These are phyloP conservation scores for Agonopterix alstromeriana DNA, from an alignment of 2,888 invertebrate genomes.

Conservation along the genomic window DNA sequence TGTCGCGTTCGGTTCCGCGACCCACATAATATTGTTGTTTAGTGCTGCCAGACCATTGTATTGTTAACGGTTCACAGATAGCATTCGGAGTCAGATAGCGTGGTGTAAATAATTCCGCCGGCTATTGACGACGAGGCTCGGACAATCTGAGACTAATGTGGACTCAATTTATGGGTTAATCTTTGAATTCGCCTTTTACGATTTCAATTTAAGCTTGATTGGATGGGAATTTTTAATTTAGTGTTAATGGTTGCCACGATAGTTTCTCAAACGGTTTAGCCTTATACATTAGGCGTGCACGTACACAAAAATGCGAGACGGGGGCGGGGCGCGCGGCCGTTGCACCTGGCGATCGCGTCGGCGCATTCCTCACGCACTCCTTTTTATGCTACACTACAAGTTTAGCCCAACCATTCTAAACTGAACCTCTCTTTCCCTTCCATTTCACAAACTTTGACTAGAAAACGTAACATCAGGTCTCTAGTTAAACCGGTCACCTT, in stretches of 20 bases:
- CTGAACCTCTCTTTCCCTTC: conserved; percentile 31
- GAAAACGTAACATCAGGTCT: conserved; percentile 35
- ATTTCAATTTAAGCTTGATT: neutral
- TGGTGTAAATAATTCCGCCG: conserved; percentile 29
- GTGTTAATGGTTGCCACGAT: conserved; percentile 23
- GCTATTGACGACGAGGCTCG: conserved; percentile 20
- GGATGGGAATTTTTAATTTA: conserved; percentile 11
- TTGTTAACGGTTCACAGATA: conserved; percentile 54
- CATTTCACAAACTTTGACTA: conserved; percentile 23
- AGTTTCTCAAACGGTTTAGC: conserved; percentile 36
- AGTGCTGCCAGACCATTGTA: conserved; percentile 54
- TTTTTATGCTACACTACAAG: conserved; percentile 65
- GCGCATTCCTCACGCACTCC: conserved; percentile 74
- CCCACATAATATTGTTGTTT: conserved; percentile 64
- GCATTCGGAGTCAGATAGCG: conserved; percentile 31
- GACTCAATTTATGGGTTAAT: neutral
- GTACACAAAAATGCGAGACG: conserved; percentile 63
- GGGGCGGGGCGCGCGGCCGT: conserved; percentile 64
- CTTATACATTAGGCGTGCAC: conserved; percentile 51
- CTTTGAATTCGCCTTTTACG: neutral
- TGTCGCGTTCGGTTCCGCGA: conserved; percentile 52
- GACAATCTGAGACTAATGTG: conserved; percentile 1
- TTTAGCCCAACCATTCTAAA: conserved; percentile 49
- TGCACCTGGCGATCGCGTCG: conserved; percentile 68
- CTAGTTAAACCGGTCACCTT: conserved; percentile 27